phyloP scores from a whole-genome alignment of 2,797 vertebrate species.

The Centroberyx gerrardi region DNA sequence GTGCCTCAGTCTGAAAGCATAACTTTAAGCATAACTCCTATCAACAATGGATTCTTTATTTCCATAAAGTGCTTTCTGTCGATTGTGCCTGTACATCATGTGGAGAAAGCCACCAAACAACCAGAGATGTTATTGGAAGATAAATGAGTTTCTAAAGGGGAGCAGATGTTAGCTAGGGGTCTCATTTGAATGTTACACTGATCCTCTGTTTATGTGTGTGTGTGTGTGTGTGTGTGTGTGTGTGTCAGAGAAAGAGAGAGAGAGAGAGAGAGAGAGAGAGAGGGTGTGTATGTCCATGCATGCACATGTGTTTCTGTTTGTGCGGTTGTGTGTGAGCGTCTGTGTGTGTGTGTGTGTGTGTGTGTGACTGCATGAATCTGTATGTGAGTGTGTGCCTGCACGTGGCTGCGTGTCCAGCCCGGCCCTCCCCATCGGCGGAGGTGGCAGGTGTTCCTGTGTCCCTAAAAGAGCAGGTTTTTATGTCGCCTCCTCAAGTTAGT shows the following conservation, averaged over 20 bases:
- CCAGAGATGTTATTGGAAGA: conserved; percentile 58
- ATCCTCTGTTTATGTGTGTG: conserved; percentile 60
- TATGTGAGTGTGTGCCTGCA: conserved; percentile 71
- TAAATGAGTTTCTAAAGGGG: conserved; percentile 59
- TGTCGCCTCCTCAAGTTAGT: conserved; percentile 89
- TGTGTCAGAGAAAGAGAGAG: background rate
- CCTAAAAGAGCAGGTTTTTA: conserved; percentile 88
- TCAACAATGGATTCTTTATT: conserved; percentile 22
- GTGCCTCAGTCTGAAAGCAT: conserved; percentile 11
- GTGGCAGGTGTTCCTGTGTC: conserved; percentile 89
- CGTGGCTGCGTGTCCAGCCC: conserved; percentile 69
- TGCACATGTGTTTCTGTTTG: conserved; percentile 6
- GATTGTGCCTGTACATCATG: conserved; percentile 12
- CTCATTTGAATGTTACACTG: conserved; percentile 75
- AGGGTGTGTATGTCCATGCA: background rate
- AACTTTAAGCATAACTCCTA: conserved; percentile 15
- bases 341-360: conserved; percentile 5
- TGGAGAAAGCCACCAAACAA: conserved; percentile 39
- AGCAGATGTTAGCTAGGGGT: conserved; percentile 76
- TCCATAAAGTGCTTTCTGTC: background rate
- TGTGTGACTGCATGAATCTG: conserved; percentile 64
- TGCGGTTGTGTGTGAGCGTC: conserved; percentile 13
- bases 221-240: conserved; percentile 20
- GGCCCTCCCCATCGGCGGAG: conserved; percentile 78
- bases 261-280: background rate